Conservation (phyloP, 1,140 invertebrate genomes). For the Heliconius himera region DNA sequence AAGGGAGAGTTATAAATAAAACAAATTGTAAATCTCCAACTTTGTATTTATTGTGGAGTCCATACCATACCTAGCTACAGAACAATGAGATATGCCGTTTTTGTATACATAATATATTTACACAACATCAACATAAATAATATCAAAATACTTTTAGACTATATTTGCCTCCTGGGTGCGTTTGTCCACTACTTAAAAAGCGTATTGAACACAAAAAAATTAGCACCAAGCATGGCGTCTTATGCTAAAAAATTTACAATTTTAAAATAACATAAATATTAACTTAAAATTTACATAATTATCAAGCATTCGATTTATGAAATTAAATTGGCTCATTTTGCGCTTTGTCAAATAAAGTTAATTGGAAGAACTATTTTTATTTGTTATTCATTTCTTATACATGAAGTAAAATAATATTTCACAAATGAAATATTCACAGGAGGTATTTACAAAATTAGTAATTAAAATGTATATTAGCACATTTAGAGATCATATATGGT, state of each 20-base stretch:
- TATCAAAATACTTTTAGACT: constrained; percentile 75
- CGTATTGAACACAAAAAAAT: constrained; percentile 58
- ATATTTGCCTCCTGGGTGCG: constrained; percentile 34
- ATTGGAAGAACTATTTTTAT: background rate
- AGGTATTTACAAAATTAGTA: constrained; percentile 2
- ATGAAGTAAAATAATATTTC: constrained; percentile 3
- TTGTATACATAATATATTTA: constrained; percentile 69
- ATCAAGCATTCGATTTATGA: background rate
- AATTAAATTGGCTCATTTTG: background rate
- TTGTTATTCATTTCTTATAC: background rate
- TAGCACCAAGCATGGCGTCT: constrained; percentile 54
- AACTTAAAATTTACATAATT: constrained; percentile 14
- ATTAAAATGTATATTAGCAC: constrained; percentile 1
- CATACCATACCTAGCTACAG: constrained; percentile 68
- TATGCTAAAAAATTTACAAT: background rate
- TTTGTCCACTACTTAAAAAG: constrained; percentile 37
- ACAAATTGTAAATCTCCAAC: constrained; percentile 53
- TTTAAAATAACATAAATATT: constrained; percentile 19
- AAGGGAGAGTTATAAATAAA: constrained; percentile 22
- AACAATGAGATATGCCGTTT: constrained; percentile 79
- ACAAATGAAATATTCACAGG: background rate
- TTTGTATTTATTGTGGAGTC: constrained; percentile 69
- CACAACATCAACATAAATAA: constrained; percentile 75
- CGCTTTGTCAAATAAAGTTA: background rate
- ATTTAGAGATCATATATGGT: constrained; percentile 14